Percentiles rank a stretch among this genome's conserved stretches.
These are phyloP conservation scores for Myotis findleyi DNA, from an alignment of 2,797 vertebrate genomes.

Conservation along the genomic window DNA sequence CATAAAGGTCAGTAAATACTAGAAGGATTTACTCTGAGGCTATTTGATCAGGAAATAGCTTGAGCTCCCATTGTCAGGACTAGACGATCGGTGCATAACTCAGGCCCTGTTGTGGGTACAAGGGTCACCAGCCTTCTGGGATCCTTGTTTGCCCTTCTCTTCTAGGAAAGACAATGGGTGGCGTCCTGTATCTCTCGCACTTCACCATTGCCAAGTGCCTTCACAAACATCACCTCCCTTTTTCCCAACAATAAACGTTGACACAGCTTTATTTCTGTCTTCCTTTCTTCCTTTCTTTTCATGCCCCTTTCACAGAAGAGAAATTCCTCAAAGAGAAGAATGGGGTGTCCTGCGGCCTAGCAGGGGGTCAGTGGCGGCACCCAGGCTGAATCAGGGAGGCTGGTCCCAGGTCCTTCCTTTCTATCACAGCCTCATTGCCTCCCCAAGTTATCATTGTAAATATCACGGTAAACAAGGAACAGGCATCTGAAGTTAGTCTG, in stretches of 20 bases:
- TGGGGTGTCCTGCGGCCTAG: too few species aligned
- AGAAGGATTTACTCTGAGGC: too few species aligned
- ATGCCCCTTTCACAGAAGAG: not conserved
- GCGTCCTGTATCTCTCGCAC: too few species aligned
- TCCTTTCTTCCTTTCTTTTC: not conserved
- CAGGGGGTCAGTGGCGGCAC: not conserved
- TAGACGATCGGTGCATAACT: too few species aligned
- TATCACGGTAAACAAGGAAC: not conserved
- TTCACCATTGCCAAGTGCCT: not conserved
- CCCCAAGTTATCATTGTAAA: not conserved
- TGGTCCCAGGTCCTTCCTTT: not conserved
- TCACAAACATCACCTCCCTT: not conserved
- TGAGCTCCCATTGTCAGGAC: too few species aligned
- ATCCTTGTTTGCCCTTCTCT: too few species aligned
- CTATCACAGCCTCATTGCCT: not conserved
- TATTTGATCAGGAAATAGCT: too few species aligned
- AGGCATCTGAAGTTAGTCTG: too few species aligned
- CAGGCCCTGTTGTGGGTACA: too few species aligned
- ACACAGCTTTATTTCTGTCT: not conserved
- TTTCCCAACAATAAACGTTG: not conserved
- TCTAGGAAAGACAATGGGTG: too few species aligned
- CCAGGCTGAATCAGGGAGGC: not conserved
- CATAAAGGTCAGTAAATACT: too few species aligned
- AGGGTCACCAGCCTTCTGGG: too few species aligned
- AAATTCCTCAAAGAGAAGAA: not conserved